A percentile compares a stretch with the other conserved stretches of the same genome.
phyloP scores from a whole-genome alignment of 2,113 vertebrate genomes.

The Alosa alosa region DNA sequence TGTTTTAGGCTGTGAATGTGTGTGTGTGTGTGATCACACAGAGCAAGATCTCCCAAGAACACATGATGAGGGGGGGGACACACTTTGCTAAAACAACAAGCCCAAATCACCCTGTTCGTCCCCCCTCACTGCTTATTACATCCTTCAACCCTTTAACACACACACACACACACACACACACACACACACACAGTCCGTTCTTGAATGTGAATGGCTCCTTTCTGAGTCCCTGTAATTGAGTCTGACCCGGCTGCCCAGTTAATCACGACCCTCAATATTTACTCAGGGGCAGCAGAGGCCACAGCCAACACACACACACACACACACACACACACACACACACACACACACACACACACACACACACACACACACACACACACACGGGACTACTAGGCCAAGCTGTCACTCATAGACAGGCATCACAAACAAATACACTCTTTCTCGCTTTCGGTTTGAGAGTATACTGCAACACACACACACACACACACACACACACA shows the following conservation, averaged over 20 bases:
- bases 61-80: background rate
- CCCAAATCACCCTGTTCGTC: background rate
- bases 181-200: too few relatives aligned
- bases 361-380: conserved; percentile 21
- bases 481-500: too few relatives aligned
- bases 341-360: background rate
- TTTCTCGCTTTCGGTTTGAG: too few relatives aligned
- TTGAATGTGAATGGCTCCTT: conserved; percentile 54
- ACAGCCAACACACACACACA: conserved; percentile 29
- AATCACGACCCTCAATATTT: conserved; percentile 71
- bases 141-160: too few relatives aligned
- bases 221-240: conserved; percentile 60
- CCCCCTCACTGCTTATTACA: too few relatives aligned
- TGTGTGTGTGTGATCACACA: too few relatives aligned
- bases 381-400: conserved; percentile 40
- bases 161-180: too few relatives aligned
- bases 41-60: too few relatives aligned
- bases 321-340: background rate
- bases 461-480: too few relatives aligned
- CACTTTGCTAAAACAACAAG: background rate
- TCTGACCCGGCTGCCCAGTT: conserved; percentile 65
- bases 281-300: conserved; percentile 54
- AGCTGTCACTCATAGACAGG: conserved; percentile 43
- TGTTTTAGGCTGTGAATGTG: too few relatives aligned
- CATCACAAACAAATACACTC: background rate